phyloP scores from a whole-genome alignment of 2,797 vertebrate genomes.

The Mycteria americana region DNA sequence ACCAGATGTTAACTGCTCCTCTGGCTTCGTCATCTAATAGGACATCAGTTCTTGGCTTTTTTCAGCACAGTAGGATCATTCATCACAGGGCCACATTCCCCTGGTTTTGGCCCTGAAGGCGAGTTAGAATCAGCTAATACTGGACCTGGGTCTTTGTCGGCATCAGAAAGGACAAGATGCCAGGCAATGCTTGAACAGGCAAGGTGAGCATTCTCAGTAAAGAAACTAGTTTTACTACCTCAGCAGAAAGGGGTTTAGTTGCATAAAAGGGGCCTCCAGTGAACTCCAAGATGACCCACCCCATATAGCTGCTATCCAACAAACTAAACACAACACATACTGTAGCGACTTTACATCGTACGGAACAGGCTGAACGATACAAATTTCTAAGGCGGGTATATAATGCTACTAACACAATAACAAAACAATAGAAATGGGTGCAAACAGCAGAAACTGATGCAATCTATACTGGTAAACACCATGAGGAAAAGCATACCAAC shows the following conservation, averaged over 20 bases:
- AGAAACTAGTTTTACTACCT: not conserved
- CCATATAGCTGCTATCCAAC: not conserved
- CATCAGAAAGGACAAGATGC: not conserved
- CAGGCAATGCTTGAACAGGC: not conserved
- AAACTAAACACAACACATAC: not conserved
- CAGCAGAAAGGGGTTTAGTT: not conserved
- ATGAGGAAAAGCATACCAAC: not conserved
- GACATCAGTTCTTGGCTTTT: not conserved
- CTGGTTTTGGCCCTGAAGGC: not conserved
- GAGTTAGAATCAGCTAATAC: not conserved
- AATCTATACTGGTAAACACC: not conserved
- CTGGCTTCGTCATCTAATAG: not conserved
- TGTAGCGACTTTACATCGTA: not conserved
- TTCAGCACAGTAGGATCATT: not conserved
- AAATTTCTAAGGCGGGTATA: not conserved
- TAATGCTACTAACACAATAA: not conserved
- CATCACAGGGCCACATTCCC: not conserved
- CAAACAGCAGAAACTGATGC: not conserved
- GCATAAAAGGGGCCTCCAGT: not conserved
- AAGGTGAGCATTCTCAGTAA: not conserved
- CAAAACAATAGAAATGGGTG: not conserved
- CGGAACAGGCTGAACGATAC: not conserved
- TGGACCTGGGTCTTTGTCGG: accelerated
- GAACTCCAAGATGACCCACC: not conserved
- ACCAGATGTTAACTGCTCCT: not conserved